Evolutionary conservation across 2,797 vertebrate species (phyloP).

Genomic region (Nannoperca obscura): DNA sequence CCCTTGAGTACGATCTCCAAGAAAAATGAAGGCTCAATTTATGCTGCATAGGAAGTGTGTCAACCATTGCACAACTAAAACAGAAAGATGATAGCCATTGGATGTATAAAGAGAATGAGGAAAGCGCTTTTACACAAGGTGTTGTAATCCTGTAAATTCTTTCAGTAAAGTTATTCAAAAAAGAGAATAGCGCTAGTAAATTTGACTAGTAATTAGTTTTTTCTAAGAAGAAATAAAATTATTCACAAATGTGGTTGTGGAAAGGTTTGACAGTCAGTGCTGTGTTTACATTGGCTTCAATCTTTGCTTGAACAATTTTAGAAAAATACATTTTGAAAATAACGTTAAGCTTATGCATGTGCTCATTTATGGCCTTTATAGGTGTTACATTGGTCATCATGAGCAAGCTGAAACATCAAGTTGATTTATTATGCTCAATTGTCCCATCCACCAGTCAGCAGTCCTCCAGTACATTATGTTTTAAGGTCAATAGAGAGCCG

Average conservation of each 20-base stretch:
- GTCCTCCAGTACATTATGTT: conserved; percentile 53
- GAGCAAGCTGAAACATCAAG: conserved; percentile 50
- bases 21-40: too few relatives aligned
- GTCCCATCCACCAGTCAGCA: conserved; percentile 52
- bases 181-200: background rate
- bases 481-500: conserved; percentile 34
- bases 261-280: background rate
- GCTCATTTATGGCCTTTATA: conserved; percentile 9
- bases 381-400: conserved; percentile 43
- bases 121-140: too few relatives aligned
- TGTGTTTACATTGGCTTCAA: background rate
- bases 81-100: too few relatives aligned
- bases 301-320: background rate
- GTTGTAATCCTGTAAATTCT: too few relatives aligned
- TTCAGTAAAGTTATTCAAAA: too few relatives aligned
- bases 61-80: too few relatives aligned
- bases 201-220: background rate
- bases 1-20: too few relatives aligned
- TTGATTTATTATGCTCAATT: conserved; percentile 70
- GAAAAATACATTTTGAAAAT: background rate
- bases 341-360: background rate
- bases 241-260: background rate
- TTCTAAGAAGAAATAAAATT: background rate
- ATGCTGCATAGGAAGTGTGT: too few relatives aligned
- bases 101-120: too few relatives aligned